Base-by-base conservation (phyloP, 2,797 vertebrate species). In the Syndactyla subalaris region DNA sequence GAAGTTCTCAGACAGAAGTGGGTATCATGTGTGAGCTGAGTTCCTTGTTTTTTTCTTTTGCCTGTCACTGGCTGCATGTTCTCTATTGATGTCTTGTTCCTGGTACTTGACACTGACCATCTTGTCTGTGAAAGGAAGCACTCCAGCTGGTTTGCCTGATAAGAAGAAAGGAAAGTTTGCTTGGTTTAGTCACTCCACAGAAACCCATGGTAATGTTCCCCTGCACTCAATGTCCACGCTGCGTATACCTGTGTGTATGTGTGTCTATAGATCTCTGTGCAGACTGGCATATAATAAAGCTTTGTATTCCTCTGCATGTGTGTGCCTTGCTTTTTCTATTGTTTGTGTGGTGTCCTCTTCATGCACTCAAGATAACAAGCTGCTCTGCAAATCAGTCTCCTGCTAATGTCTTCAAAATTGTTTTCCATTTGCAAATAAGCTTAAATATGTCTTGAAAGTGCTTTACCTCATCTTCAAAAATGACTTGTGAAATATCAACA, bases 101-200 rank as follows among this genome's bases (percentile, higher is more conserved):
- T 95, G 98, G 95, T 97, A 91, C 97, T 98, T 98, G 97, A 97
- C 97, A 95, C 94, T 98, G 95, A 96, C 91, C 97, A 93, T 98
- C 98, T 97, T 98, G 97, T 98, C 98, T 98, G 97, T 97, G 98
- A 97, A 98, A 98, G 98, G 97, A 98, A 97, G 98, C 96, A 96
- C 97, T 96, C 97, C 97, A 89, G 97, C 97, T 95, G 97, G 95
- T 96, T 97, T 98, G 97, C 96, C 98, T 97, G 98, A 98, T 97
- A 97, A 98, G 98, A 98, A 98, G 98, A 98, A 97, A 98, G 98
- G 98, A 96, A 98, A 97, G 96, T 98, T 98, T 98, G 96, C 97
- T 98, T 98, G 98, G 98, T 98, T 98, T 97, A 98, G 97, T 98
- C 98, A 98, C 97, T 98, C 98, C 96, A 89, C 98, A 98, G 98